Evolutionary conservation across 2,797 vertebrate species (phyloP), one percentile per base, ranked within the genome.

Genomic region (Gadopsis marmoratus): DNA sequence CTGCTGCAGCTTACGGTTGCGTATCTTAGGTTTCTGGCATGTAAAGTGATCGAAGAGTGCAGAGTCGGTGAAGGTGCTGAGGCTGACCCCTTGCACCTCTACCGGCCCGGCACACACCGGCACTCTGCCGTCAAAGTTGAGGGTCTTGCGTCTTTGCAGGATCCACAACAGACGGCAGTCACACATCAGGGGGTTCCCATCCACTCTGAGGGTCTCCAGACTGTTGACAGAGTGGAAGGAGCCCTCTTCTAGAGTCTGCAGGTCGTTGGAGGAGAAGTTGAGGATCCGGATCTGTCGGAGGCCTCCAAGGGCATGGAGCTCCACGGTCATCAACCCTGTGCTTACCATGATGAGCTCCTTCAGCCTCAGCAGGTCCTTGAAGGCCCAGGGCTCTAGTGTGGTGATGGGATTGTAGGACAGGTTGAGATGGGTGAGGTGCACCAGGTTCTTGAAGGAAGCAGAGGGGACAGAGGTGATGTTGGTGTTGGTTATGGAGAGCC

Each of bases 91-190:
- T 78, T 96, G 97, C 71, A 99, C 97, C 88, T 97, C 97, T 4
- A 96, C 94, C 0, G 98, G 98, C 0, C 95, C 96, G n/a, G 96
- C 96, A 82, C 98, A 99, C 89, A 97, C 95, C 0, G 98, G 98
- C 78, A 96, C 96, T 79, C 96, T 96, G 88, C 97, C 96, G 19
- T 99, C 97, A 16, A 99, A 99, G 92, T 99, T 97, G 81, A 99
- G 96, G 2, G 97, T 98, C 92, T 97, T 97, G 53, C 98, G 95
- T 14, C 97, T 95, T 87, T 98, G 98, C 91, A 99, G 96, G 89
- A 99, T 97, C 98, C 98, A 99, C 76, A 99, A 96, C 75, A 99
- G 96, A 81, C 98, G 97, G 84, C 98, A 99, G 95, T 99, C 98
- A 2, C 98, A 99, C 90, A 97, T 94, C 88, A 99, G 93, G 13